A percentile compares a stretch with the other conserved stretches of the same genome.
Conservation (phyloP, 2,797 vertebrate species). For the Poecile montanus region DNA sequence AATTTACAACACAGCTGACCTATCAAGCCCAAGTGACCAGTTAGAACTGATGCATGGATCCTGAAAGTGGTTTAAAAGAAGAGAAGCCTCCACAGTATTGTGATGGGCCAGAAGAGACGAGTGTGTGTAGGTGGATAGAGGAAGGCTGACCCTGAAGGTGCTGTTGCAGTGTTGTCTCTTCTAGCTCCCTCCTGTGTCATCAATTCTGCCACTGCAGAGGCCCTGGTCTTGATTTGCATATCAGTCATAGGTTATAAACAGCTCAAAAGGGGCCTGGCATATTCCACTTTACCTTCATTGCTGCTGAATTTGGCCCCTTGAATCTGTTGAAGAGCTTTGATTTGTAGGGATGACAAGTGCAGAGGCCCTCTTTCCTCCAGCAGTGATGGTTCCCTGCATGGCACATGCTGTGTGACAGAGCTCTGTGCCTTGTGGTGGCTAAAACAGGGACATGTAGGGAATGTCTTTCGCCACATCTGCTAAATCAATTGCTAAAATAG, state of each 20-base stretch:
- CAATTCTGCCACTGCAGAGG: neutral
- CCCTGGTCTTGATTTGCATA: neutral
- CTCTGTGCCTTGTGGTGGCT: neutral
- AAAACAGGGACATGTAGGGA: neutral
- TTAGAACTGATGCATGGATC: neutral
- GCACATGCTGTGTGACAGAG: accelerated
- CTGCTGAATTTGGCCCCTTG: neutral
- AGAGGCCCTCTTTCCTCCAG: neutral
- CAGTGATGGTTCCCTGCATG: accelerated
- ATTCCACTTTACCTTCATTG: neutral
- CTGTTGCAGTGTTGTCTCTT: neutral
- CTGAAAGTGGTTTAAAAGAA: neutral
- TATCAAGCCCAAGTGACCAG: neutral
- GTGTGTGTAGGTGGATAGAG: accelerated
- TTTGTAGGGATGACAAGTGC: neutral
- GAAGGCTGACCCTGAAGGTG: neutral
- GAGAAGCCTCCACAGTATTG: neutral
- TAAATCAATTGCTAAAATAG: neutral
- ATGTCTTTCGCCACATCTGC: neutral
- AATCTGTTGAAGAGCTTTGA: neutral
- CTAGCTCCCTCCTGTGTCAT: neutral
- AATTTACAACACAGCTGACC: neutral
- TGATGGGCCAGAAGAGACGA: neutral
- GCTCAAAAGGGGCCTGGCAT: neutral
- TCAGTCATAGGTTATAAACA: neutral